A percentile compares a stretch with the other conserved stretches of the same genome.
Conservation (phyloP, 2,113 vertebrate genomes). For the Onychorhynchus coronatus region DNA sequence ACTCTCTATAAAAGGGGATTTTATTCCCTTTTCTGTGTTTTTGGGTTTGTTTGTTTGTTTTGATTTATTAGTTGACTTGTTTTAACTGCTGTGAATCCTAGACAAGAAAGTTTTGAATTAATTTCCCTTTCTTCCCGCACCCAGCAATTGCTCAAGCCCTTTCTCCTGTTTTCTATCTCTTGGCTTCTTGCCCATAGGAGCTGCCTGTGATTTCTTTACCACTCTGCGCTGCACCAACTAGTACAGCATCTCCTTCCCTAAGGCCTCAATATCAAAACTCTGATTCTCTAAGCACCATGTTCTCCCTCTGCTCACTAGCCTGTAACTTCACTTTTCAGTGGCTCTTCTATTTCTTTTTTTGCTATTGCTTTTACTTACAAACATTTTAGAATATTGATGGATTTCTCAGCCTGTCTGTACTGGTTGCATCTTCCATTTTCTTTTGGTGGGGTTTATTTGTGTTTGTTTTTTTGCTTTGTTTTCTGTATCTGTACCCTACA, state of each 20-base stretch:
- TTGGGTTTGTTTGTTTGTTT: not conserved
- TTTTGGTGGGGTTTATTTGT: not conserved
- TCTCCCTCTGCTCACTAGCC: not conserved
- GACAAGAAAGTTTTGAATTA: not conserved
- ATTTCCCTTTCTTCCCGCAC: not conserved
- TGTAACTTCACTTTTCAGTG: not conserved
- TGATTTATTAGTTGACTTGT: not conserved
- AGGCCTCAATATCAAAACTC: not conserved
- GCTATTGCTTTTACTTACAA: not conserved
- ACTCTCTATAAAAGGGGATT: not conserved
- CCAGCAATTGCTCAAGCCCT: not conserved
- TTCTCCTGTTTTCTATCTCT: not conserved
- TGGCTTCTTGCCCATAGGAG: not conserved
- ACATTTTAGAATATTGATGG: not conserved
- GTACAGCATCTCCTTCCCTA: not conserved
- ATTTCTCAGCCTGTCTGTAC: not conserved
- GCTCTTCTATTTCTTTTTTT: not conserved
- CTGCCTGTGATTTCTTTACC: not conserved
- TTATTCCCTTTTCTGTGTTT: not conserved
- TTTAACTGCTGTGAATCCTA: not conserved
- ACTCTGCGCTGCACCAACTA: not conserved
- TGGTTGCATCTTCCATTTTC: not conserved
- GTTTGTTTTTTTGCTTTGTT: not conserved
- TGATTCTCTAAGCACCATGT: not conserved
- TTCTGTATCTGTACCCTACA: not conserved